Base-by-base conservation (phyloP, 2,888 invertebrate genomes). In the Tipula vernalis region DNA sequence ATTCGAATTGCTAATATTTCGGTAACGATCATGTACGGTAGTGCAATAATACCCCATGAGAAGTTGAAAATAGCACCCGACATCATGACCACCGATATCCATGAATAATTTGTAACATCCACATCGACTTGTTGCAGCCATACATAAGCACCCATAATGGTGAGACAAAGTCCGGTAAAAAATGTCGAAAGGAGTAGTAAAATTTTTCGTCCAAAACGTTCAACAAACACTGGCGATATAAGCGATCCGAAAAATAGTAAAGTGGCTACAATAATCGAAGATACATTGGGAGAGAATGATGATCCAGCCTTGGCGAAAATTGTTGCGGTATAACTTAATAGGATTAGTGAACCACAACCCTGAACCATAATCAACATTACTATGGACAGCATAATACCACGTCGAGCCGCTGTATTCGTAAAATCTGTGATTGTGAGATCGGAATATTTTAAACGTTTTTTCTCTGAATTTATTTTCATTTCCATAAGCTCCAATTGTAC, bases 231-330 rank as follows among this genome's bases (percentile, higher is more conserved):
- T 0, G 91, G 90, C 10, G 91, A 90, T 15, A 89, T 87, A 87
- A 91, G 90, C 0, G 91, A 89, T 2, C 92, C 92, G 13, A 91
- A 2, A 15, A 91, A 71, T 87, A 91, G 91, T 28, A 92, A 91
- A 0, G 88, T 36, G 3, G 90, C 91, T 39, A 91, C 91, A 3
- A 91, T 88, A 2, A 91, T 91, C 3, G 92, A 90, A 0, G 90
- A 89, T 28, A 89, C 85, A 3, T 89, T 90, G 0, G 91, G 90
- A 0, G 89, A 85, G 12, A 91, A 83, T 84, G 88, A 90, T 12
- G 91, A 91, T 0, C 91, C 92, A 6, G 91, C 89, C 87, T 90
- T 88, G 41, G 89, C 28, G 84, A 91, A 92, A n/a, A 92, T 91
- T 3, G 89, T 88, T 0, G 91, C 91, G 3, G 91, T 90, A 42